Base-by-base conservation (phyloP, 2,797 vertebrate genomes). In the Typhlichthys subterraneus region DNA sequence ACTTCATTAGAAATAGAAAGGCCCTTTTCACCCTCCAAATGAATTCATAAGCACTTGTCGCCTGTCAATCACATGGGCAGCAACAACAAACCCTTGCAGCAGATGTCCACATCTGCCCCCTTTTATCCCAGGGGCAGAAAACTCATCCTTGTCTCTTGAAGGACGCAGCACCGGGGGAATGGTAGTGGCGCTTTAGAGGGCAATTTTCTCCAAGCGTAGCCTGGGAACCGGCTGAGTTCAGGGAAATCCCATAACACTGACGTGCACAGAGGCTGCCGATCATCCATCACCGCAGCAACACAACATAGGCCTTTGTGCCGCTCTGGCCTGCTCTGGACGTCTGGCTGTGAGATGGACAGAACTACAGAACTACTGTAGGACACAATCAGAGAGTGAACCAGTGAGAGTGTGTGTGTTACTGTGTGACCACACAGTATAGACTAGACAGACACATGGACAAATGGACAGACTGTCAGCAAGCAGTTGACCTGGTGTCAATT, bases 401-500 rank as follows among this genome's bases (percentile, higher is more conserved):
- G 11, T 12, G 56, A 13, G 15, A 58, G 17, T 13, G 17, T 47
- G 57, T 7, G 57, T 47, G 15, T 47, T 11, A 29, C 17, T 14
- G 56, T 12, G 5, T 1, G 2, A 42, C 45, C 50, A 45, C 60
- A 55, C 53, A 58, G 77, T 49, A 69, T 71, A 79, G 70, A 70
- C 29, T 19, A 1, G 78, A 79, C 68, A 70, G 53, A n/a, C 77
- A 73, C 12, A 71, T 68, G 73, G 81, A 65, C 59, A 63, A 66
- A 80, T 75, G 73, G 67, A 75, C 79, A 75, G 65, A 69, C 63
- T 60, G 87, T 83, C 85, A 80, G 85, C 23, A 88, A 82, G 85
- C 83, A 75, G 83, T 91, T 92, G 91, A 92, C 90, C 89, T 80
- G 69, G 77, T 86, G 87, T 88, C 87, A 89, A 87, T 90, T 89